These are phyloP conservation scores for Ennomos fuscantarius DNA, from an alignment of 2,888 invertebrate genomes.

Conservation along the genomic window DNA sequence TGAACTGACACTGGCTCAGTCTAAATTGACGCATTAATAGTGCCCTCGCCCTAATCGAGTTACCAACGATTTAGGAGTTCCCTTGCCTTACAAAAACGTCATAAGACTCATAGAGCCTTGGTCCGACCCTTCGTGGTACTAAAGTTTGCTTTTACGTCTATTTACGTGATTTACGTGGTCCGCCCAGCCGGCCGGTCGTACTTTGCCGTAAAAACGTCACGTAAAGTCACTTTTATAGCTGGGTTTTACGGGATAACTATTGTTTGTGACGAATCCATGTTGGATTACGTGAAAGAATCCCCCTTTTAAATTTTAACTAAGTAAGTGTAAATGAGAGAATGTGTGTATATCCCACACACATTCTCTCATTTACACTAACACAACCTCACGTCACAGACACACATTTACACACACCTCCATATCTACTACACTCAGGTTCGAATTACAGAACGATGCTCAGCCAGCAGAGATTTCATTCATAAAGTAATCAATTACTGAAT, in stretches of 20 bases:
- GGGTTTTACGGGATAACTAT: conserved; percentile 7
- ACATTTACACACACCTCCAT: too few relatives aligned
- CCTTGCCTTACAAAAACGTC: conserved; percentile 14
- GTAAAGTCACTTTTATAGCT: conserved; percentile 1
- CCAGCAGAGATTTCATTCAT: too few relatives aligned
- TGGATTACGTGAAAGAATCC: not conserved
- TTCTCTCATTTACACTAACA: too few relatives aligned
- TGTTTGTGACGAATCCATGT: conserved; percentile 3
- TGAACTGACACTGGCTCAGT: conserved; percentile 1
- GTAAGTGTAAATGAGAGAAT: too few relatives aligned
- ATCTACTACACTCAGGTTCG: too few relatives aligned
- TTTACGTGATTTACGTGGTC: conserved; percentile 22
- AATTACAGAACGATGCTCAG: too few relatives aligned
- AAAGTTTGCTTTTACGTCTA: conserved; percentile 10
- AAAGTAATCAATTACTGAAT: too few relatives aligned
- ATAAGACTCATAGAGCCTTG: not conserved
- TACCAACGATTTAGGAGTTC: conserved; percentile 13
- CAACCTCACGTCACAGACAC: too few relatives aligned
- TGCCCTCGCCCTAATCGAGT: conserved; percentile 16
- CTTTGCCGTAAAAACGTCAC: conserved; percentile 22
- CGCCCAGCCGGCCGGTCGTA: conserved; percentile 9
- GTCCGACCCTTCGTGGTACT: conserved; percentile 9
- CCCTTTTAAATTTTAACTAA: too few relatives aligned
- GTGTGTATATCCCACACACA: too few relatives aligned
- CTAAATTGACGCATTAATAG: not conserved